Percentiles rank a stretch among this genome's conserved stretches.
phyloP scores from a whole-genome alignment of 2,888 invertebrate genomes.

The Brachyptera putata region DNA sequence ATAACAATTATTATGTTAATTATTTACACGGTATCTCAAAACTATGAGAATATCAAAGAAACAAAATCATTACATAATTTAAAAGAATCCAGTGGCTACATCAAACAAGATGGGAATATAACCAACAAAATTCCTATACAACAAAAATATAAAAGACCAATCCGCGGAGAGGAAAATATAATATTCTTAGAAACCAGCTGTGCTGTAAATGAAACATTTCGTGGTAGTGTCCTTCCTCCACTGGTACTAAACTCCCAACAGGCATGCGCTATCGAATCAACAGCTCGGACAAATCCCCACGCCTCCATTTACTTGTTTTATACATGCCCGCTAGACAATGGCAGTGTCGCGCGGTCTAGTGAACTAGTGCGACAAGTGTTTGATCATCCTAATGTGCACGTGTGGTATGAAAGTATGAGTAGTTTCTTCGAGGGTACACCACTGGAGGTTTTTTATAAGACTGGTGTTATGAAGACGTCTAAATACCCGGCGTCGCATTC shows the following conservation, averaged over 20 bases:
- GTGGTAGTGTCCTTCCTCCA: neutral
- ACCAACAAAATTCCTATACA: too few species aligned
- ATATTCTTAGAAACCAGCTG: neutral
- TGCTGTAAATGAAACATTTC: neutral
- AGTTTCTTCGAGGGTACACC: slow-evolving; percentile 47
- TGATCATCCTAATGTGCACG: neutral
- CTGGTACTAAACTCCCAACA: neutral
- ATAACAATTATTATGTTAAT: too few species aligned
- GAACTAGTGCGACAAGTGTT: neutral
- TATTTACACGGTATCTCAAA: too few species aligned
- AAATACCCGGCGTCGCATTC: slow-evolving; percentile 56
- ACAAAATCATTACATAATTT: too few species aligned
- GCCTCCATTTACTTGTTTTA: neutral
- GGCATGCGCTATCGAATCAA: neutral
- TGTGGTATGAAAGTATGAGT: neutral
- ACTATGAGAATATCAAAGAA: too few species aligned
- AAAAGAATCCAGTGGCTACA: too few species aligned
- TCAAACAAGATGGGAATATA: too few species aligned
- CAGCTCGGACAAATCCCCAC: neutral
- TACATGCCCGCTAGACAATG: neutral
- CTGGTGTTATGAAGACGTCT: slow-evolving; percentile 49
- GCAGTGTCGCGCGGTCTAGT: neutral
- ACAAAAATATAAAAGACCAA: neutral
- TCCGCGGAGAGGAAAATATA: neutral
- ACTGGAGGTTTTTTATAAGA: slow-evolving; percentile 51